Conservation (phyloP, 1,140 invertebrate genomes). For the Musca vetustissima region DNA sequence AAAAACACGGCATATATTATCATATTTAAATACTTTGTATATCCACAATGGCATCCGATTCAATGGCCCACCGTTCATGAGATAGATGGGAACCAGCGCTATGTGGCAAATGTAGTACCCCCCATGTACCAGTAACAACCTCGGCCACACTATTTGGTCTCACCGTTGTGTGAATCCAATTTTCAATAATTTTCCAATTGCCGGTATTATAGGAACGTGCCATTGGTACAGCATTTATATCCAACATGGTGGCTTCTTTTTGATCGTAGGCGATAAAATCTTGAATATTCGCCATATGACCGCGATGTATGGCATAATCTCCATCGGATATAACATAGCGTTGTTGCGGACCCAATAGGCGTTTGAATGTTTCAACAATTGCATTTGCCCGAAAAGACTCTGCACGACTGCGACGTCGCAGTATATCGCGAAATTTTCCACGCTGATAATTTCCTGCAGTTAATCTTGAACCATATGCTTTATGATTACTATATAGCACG, state of each 20-base stretch:
- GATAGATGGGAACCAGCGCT: background rate
- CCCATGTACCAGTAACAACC: background rate
- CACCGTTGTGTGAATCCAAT: background rate
- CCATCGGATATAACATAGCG: background rate
- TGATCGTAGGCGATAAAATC: conserved; percentile 7
- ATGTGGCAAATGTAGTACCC: background rate
- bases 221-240: background rate
- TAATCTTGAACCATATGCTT: conserved; percentile 1
- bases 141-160: background rate
- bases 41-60: background rate
- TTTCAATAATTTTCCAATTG: background rate
- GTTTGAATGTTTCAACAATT: background rate
- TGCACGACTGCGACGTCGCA: background rate
- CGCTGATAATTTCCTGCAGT: background rate
- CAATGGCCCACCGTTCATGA: background rate
- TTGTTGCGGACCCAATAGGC: background rate
- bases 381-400: background rate
- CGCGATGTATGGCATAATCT: background rate
- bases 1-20: background rate
- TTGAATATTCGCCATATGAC: background rate
- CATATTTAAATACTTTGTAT: conserved; percentile 7
- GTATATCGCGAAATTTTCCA: background rate
- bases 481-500: background rate
- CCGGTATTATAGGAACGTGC: background rate
- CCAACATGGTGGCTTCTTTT: background rate